Base-by-base conservation (phyloP, 1,140 invertebrate genomes). In the Lepidurus arcticus region DNA sequence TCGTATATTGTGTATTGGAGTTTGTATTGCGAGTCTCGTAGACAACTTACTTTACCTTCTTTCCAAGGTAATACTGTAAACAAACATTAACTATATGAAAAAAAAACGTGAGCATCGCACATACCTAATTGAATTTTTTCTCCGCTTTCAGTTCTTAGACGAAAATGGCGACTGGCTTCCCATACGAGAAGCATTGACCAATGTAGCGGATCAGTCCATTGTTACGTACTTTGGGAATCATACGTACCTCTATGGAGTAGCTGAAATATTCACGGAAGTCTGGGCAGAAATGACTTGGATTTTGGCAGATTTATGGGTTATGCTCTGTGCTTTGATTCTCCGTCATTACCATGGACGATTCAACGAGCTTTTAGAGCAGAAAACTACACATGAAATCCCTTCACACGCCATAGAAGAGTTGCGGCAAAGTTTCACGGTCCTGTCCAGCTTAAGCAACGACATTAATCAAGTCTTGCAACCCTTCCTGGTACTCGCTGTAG, bases 251-350 rank as follows among this genome's bases (percentile, higher is more conserved):
- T 78, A 78, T 16, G 78, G 78, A 42, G n/a, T 74, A n/a, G 21
- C 44, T 5, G n/a, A 74, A 8, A 26, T 78, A 26, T 78, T 78
- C 42, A 44, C 73, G 16, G 78, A 78, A 44, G 44, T 74, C 11
- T 42, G 73, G 73, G 73, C 42, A n/a, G 65, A 78, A 78, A 74
- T 44, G 43, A 74, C 78, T 26, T 78, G 78, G 78, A 74, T 78
- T n/a, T 44, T 73, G 4, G 78, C 42, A 43, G 78, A 78, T 78
- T 73, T 74, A n/a, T 42, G 73, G 24, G 44, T 78, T 24, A 45
- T 73, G 10, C 42, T 78, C 10, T 42, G 34, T 21, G 73, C 78
- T 1, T 26, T 74, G 34, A 43, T 78, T 26, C 73, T 75, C 26
- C 53, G 43, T 26, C 78, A 73, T 44, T 78, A 78, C 42, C 74